Conservation (phyloP, 2,888 invertebrate genomes). For the Drosophila emarginata region DNA sequence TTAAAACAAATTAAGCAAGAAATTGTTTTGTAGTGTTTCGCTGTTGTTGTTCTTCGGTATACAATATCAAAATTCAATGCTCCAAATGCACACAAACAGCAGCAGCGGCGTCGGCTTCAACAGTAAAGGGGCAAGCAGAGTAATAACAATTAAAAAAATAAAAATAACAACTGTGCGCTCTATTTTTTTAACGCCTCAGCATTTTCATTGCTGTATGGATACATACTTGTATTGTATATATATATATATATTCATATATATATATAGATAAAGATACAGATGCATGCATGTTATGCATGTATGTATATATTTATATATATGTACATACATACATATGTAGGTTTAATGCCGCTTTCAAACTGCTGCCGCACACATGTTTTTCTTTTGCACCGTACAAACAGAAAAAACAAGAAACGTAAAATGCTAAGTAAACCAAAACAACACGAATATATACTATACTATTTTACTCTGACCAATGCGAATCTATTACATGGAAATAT, state of each 20-base stretch:
- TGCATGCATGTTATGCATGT: constrained; percentile 23
- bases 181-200: constrained; percentile 76
- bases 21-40: constrained; percentile 43
- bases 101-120: constrained; percentile 34
- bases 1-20: constrained; percentile 73
- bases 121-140: constrained; percentile 32
- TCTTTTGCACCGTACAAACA: constrained; percentile 46
- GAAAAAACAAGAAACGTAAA: constrained; percentile 55
- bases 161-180: constrained; percentile 70
- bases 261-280: constrained; percentile 26
- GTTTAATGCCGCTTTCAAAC: constrained; percentile 58
- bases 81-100: constrained; percentile 41
- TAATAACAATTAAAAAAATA: constrained; percentile 72
- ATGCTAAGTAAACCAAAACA: constrained; percentile 39
- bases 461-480: no score
- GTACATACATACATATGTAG: constrained; percentile 35
- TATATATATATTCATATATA: constrained; percentile 6
- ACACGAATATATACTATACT: no score
- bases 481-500: constrained; percentile 37
- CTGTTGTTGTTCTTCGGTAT: constrained; percentile 14
- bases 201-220: constrained; percentile 58
- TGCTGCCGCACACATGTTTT: constrained; percentile 75
- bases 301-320: constrained; percentile 4
- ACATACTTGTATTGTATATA: constrained; percentile 27
- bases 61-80: constrained; percentile 62